Evolutionary conservation across 1,140 invertebrate genomes (phyloP).

Genomic region (Ceratosolen fusciceps): DNA sequence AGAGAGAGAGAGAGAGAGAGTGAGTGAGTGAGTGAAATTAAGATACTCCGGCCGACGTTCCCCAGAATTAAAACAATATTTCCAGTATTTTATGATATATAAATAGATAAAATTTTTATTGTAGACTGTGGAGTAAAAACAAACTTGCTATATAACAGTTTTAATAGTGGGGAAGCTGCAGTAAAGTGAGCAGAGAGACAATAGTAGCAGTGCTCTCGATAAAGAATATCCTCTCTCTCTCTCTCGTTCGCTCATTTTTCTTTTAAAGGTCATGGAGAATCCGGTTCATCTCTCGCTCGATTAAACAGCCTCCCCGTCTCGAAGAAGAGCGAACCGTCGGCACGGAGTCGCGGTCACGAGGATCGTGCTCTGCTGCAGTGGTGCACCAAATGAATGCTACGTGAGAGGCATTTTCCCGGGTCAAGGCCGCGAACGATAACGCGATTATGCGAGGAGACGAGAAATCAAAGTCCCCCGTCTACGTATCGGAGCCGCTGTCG

Average conservation of each 20-base stretch:
- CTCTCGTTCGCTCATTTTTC: background rate
- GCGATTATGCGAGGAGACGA: conserved; percentile 31
- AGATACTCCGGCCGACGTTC: background rate
- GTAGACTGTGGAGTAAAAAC: no score
- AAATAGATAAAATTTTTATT: background rate
- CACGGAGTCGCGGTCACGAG: background rate
- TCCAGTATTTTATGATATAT: background rate
- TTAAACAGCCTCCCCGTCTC: background rate
- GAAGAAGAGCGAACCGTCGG: background rate
- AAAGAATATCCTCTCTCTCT: no score
- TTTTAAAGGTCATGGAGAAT: background rate
- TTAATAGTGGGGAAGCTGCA: no score
- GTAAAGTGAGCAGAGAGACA: no score
- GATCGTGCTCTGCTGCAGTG: no score
- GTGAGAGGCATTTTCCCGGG: conserved; percentile 19
- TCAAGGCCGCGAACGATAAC: conserved; percentile 48
- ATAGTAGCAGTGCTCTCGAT: no score
- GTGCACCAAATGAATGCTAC: background rate
- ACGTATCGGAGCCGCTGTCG: no score
- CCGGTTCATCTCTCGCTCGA: background rate
- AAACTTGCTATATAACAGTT: no score
- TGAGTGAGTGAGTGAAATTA: no score
- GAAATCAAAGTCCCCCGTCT: conserved; percentile 15
- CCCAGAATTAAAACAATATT: background rate
- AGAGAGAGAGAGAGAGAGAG: no score